Conservation (phyloP, 1,140 invertebrate species). For the Aphelenchoides fujianensis region DNA sequence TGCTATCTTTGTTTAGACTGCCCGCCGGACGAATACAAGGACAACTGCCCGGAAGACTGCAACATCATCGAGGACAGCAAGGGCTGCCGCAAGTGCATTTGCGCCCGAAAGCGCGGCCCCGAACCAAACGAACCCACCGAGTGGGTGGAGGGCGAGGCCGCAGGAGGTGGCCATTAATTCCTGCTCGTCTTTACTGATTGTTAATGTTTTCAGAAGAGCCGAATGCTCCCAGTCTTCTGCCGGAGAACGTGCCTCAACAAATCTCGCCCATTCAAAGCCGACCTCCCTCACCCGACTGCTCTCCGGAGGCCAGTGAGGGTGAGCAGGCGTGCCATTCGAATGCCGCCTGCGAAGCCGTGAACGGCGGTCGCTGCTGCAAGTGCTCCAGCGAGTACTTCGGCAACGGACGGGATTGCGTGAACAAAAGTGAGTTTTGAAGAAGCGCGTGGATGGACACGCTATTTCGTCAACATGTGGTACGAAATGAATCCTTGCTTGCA, state of each 20-base stretch:
- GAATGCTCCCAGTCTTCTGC: background rate
- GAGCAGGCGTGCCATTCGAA: constrained; percentile 73
- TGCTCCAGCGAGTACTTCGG: constrained; percentile 79
- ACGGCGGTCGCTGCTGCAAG: constrained; percentile 79
- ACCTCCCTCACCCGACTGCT: background rate
- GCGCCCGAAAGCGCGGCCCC: background rate
- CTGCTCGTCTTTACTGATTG: too few species aligned
- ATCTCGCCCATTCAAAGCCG: background rate
- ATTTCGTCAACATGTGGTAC: too few species aligned
- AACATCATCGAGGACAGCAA: constrained; percentile 5
- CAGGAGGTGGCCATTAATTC: too few species aligned
- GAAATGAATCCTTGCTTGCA: too few species aligned
- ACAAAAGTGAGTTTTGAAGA: constrained; percentile 64
- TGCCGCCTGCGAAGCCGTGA: constrained; percentile 77
- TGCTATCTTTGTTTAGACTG: constrained; percentile 19
- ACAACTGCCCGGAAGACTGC: constrained; percentile 23
- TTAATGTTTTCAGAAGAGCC: background rate
- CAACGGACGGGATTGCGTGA: constrained; percentile 82
- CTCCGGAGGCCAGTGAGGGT: background rate
- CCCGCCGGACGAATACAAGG: constrained; percentile 12
- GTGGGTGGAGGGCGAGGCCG: too few species aligned
- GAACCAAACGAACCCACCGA: too few species aligned
- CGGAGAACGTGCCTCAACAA: constrained; percentile 17
- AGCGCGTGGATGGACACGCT: background rate
- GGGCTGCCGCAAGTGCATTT: constrained; percentile 17